Evolutionary conservation across 2,888 invertebrate species (phyloP).

Genomic region (Trissolcus japonicus): DNA sequence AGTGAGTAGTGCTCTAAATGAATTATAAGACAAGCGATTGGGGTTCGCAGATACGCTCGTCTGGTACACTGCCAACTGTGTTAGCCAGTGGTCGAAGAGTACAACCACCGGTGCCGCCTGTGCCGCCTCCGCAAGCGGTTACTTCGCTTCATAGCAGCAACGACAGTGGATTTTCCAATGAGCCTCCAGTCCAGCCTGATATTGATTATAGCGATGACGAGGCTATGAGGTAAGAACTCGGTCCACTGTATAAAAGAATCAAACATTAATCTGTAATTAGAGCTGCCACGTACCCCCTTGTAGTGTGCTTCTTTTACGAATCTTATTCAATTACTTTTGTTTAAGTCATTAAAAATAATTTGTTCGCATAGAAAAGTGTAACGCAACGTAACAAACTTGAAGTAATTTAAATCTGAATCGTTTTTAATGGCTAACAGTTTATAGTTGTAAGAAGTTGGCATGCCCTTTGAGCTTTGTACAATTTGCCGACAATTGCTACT

Average conservation of each 20-base stretch:
- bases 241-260: slow-evolving; percentile 20
- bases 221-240: slow-evolving; percentile 80
- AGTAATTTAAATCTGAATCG: slow-evolving; percentile 21
- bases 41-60: slow-evolving; percentile 71
- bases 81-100: slow-evolving; percentile 74
- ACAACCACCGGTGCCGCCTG: slow-evolving; percentile 76
- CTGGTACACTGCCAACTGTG: slow-evolving; percentile 73
- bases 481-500: slow-evolving; percentile 53
- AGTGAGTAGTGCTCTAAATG: slow-evolving; percentile 8
- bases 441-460: slow-evolving; percentile 52
- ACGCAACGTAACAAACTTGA: slow-evolving; percentile 11
- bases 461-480: slow-evolving; percentile 57
- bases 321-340: slow-evolving; percentile 35
- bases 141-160: slow-evolving; percentile 91
- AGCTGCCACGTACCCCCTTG: slow-evolving; percentile 47
- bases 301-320: slow-evolving; percentile 55
- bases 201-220: slow-evolving; percentile 94
- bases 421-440: slow-evolving; percentile 40
- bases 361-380: not conserved
- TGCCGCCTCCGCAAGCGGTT: slow-evolving; percentile 75
- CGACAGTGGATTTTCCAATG: slow-evolving; percentile 93
- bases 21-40: slow-evolving; percentile 43
- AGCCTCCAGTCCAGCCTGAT: slow-evolving; percentile 91
- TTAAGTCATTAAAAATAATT: slow-evolving; percentile 49
- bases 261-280: slow-evolving; percentile 42